Percentiles rank a stretch among this genome's conserved stretches.
Conservation (phyloP, 2,113 vertebrate genomes). For the Calyptomena viridis region DNA sequence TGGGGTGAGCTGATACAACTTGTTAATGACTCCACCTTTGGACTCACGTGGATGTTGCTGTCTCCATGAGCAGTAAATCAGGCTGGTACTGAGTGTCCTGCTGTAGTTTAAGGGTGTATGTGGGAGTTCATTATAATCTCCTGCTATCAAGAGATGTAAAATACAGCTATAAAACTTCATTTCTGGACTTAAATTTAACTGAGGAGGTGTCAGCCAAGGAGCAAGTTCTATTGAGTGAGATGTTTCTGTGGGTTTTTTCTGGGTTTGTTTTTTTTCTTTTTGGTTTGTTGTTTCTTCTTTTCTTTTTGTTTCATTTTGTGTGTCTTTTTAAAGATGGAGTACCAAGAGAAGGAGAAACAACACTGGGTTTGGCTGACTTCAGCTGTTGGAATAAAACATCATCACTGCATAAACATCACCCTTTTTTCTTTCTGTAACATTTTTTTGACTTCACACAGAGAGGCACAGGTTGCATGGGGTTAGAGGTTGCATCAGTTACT, state of each 20-base stretch:
- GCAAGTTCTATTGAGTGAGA: neutral
- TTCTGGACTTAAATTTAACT: slow-evolving; percentile 25
- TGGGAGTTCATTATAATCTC: neutral
- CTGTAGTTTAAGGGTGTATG: neutral
- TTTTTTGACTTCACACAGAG: neutral
- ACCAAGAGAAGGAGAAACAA: neutral
- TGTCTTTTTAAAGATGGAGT: neutral
- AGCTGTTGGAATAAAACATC: neutral
- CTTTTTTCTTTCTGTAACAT: neutral
- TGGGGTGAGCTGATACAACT: neutral
- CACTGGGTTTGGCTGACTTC: neutral
- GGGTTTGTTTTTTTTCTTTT: neutral
- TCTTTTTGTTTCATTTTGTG: neutral
- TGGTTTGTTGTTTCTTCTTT: neutral
- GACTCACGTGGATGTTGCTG: neutral
- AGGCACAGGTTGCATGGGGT: neutral
- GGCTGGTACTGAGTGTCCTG: neutral
- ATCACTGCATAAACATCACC: neutral
- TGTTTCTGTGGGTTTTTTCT: neutral
- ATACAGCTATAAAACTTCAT: slow-evolving; percentile 9
- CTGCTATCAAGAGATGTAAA: neutral
- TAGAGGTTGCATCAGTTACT: neutral
- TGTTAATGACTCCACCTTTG: neutral
- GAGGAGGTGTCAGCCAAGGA: neutral
- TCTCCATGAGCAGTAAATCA: neutral